A percentile compares a stretch with the other conserved stretches of the same genome.
These are phyloP conservation scores for Vidua chalybeata DNA, from an alignment of 2,113 vertebrate genomes.

Conservation along the genomic window DNA sequence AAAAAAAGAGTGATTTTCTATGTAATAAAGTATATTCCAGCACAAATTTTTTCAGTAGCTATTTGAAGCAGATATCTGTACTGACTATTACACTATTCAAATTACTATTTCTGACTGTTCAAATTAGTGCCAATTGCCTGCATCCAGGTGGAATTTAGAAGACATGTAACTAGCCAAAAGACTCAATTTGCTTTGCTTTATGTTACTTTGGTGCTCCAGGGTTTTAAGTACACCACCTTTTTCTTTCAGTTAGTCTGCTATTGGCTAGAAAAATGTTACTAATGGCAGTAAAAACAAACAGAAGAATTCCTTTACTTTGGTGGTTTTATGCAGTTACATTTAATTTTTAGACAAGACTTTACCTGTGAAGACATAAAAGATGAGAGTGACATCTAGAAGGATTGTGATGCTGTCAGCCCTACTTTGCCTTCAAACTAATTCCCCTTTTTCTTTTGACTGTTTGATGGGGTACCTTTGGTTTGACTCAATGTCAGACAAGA, in stretches of 20 bases:
- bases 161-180: fast-evolving
- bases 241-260: background rate
- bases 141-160: background rate
- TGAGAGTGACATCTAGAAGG: background rate
- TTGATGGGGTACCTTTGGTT: background rate
- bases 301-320: background rate
- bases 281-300: background rate
- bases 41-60: background rate
- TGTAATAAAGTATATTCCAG: background rate
- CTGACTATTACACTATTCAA: background rate
- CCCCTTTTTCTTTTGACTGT: background rate
- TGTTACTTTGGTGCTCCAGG: background rate
- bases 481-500: background rate
- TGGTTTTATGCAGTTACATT: background rate
- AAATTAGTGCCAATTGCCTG: background rate
- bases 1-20: background rate
- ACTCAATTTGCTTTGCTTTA: background rate
- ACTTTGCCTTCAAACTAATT: background rate
- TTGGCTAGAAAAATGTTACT: background rate
- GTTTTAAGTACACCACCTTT: background rate
- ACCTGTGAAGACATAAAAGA: background rate
- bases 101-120: background rate
- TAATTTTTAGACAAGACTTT: background rate
- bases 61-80: background rate
- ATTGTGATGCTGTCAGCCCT: background rate